Evolutionary conservation across 1,140 invertebrate genomes (phyloP).

Genomic region (Mizuhopecten yessoensis): DNA sequence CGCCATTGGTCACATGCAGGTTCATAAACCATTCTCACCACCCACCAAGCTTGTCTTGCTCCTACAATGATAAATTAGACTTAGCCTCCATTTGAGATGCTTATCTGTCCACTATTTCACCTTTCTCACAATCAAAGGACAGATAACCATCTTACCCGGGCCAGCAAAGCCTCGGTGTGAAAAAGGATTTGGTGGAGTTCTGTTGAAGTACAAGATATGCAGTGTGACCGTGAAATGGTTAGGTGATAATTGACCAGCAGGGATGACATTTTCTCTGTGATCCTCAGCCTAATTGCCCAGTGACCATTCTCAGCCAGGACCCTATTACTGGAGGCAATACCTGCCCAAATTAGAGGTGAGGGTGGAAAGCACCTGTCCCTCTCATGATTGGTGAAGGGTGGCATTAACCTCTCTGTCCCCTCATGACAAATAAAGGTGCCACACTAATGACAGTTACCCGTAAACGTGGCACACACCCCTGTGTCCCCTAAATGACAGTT

Average conservation of each 20-base stretch:
- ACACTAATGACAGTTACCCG: background rate
- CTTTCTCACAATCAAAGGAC: background rate
- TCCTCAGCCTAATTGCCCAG: background rate
- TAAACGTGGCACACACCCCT: background rate
- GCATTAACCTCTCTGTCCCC: background rate
- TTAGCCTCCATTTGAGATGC: background rate
- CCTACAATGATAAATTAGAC: background rate
- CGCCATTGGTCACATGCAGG: background rate
- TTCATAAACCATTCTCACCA: slow-evolving; percentile 38
- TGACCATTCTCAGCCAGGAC: background rate
- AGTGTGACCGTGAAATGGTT: slow-evolving; percentile 19
- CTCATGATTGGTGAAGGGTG: background rate
- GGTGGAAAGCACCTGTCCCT: background rate
- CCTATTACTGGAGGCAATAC: background rate
- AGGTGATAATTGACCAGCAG: slow-evolving; percentile 31
- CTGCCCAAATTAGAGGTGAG: background rate
- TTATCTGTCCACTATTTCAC: slow-evolving; percentile 25
- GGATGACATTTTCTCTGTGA: slow-evolving; percentile 12
- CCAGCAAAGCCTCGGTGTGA: slow-evolving; percentile 4
- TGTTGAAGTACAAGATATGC: background rate
- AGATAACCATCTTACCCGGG: background rate
- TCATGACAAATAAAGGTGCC: background rate
- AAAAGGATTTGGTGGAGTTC: background rate
- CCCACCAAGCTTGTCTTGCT: background rate
- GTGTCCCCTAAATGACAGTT: background rate